Base-by-base conservation (phyloP, 1,140 invertebrate genomes). In the Brachionus manjavacas region DNA sequence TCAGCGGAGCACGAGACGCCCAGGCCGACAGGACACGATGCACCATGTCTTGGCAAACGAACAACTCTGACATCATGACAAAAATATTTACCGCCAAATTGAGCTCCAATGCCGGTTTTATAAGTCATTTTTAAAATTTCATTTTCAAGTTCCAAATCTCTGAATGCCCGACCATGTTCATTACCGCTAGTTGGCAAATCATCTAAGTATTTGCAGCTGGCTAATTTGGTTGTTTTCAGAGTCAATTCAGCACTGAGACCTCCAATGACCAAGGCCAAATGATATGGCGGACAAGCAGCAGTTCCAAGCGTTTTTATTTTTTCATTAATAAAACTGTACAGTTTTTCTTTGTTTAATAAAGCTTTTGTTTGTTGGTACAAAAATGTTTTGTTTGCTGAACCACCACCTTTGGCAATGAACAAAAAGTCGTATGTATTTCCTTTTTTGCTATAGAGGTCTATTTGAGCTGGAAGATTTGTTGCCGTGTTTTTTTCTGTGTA, bases 81-180 rank as follows among this genome's bases (percentile, higher is more conserved):
- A 86, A 90, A 90, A 86, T 90, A 90, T 85, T 90, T 89, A 3
- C 89, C 89, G 9, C 89, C 89, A 87, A 90, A 90, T 87, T 90
- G 89, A 8, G 89, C 89, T 1, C 89, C 89, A 79, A 90, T 90
- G 6, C 89, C 89, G 16, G 87, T 86, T 31, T 85, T 86, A 66
- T 88, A 86, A 3, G 89, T 89, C 83, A 90, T 78, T 84, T 87
- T 86, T 55, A 88, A 87, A 35, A 90, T 88, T 76, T 89, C 81
- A 43, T 86, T 49, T 84, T 90, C 89, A 12, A 90, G 85, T 55
- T 89, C 86, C 7, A 87, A 83, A 78, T 90, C 89, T 35, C 89
- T 85, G 78, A 90, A 90, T 7, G 86, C 89, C 83, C 87, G 70
- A 4, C 89, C 89, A 86, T 89, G 88, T 83, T 89, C 89, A 86